These are phyloP conservation scores for Aleiodes leptofemur DNA, from an alignment of 2,888 invertebrate genomes.

Conservation along the genomic window DNA sequence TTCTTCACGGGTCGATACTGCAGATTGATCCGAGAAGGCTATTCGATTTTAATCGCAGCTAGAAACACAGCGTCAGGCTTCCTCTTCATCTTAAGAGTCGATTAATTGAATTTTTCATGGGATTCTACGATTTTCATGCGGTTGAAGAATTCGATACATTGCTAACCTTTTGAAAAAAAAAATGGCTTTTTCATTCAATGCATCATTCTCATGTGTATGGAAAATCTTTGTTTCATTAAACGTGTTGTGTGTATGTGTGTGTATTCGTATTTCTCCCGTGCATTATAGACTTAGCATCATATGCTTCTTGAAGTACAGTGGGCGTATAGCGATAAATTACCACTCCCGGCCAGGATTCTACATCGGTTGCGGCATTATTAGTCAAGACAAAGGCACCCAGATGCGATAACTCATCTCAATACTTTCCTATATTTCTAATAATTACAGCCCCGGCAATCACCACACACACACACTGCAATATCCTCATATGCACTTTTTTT, in stretches of 20 bases:
- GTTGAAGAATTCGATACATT: no score
- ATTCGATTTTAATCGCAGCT: no score
- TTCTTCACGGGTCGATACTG: no score
- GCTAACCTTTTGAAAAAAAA: no score
- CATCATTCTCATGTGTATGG: no score
- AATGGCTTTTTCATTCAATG: no score
- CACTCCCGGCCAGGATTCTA: slow-evolving; percentile 51
- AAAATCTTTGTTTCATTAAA: slow-evolving; percentile 12
- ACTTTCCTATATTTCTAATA: slow-evolving; percentile 62
- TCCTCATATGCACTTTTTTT: neutral
- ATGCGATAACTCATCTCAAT: slow-evolving; percentile 58
- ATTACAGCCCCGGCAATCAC: slow-evolving; percentile 49
- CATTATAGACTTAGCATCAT: slow-evolving; percentile 53
- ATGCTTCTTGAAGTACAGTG: slow-evolving; percentile 36
- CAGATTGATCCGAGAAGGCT: no score
- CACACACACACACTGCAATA: slow-evolving; percentile 17
- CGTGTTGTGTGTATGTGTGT: neutral
- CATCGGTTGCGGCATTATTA: slow-evolving; percentile 60
- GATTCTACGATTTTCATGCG: no score
- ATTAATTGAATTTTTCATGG: no score
- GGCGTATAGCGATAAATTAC: slow-evolving; percentile 57
- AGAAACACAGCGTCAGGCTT: no score
- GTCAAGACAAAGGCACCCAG: slow-evolving; percentile 61
- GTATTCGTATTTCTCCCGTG: slow-evolving; percentile 29
- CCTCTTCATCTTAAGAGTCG: no score